Base-by-base conservation (phyloP, 30 jellyfish, hydroid and myxozoan species). In the Cassiopea xamachana region DNA sequence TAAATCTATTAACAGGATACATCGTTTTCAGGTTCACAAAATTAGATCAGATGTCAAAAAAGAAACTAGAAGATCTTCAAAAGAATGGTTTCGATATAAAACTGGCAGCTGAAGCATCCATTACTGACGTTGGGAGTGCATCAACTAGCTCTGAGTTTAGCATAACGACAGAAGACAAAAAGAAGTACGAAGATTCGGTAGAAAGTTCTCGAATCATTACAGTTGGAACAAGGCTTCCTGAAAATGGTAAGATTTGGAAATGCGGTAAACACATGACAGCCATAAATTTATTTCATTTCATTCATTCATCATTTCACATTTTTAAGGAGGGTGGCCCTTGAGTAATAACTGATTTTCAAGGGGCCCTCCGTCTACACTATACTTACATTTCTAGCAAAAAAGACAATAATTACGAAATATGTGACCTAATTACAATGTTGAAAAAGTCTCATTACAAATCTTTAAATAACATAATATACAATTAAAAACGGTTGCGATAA, bases 61-160 rank as follows among this genome's bases (percentile, higher is more conserved):
- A 46, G 60, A 75, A 48, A 44, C 73, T 55, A 19, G 94, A 87
- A 62, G 64, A 76, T 44, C 67, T 87, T n/a, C 74, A 87, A 59
- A 62, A 77, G 61, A 75, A 87, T 43, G 94, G 94, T 10, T 61
- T 87, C 67, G 83, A 87, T 62, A 49, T 87, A n/a, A 60, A 75
- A 14, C 14, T 71, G 6, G 69, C 92, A 9, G 92, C 92, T 1
- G 61, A 61, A 43, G 80, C 69, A 7, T 84, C 92, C 3, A 77
- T 69, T 1, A 77, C 17, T 39, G 85, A 72, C 46, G 19, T 73
- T 1, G 90, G 90, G 1, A 70, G 50, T 5, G 77, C 46, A 46
- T 48, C 77, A 9, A 46, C 77, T 13, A 60, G 59, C 3, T 45
- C 60, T 10, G 80, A 58, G 27, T 46, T 84, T 18, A 55, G 60